Percentiles rank a stretch among this genome's conserved stretches.
Conservation (phyloP, 2,888 invertebrate species). For the Phytoseiulus persimilis region DNA sequence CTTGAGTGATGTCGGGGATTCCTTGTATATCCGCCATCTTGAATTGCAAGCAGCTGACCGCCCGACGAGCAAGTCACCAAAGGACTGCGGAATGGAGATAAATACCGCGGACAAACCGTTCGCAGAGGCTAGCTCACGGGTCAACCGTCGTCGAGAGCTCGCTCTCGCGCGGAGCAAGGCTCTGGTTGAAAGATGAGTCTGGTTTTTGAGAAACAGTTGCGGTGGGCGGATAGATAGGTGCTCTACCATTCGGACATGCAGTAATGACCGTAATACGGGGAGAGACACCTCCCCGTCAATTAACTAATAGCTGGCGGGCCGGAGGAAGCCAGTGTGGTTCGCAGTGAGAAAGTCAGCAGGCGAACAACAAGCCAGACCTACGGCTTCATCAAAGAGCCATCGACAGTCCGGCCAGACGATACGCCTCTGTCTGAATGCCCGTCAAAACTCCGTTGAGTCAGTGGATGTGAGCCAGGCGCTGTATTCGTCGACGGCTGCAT, state of each 20-base stretch:
- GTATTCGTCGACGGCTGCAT: background rate
- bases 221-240: background rate
- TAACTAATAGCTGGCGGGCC: background rate
- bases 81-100: background rate
- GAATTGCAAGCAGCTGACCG: too few relatives aligned
- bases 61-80: too few relatives aligned
- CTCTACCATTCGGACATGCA: background rate
- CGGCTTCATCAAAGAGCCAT: conserved; percentile 5
- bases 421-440: background rate
- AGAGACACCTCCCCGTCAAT: conserved; percentile 5
- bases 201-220: background rate
- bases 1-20: too few relatives aligned
- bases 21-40: too few relatives aligned
- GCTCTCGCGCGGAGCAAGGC: background rate
- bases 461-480: background rate
- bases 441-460: background rate
- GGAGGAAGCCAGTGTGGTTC: background rate
- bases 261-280: background rate
- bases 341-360: background rate
- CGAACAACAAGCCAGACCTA: background rate
- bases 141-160: background rate
- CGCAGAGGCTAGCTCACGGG: too few relatives aligned
- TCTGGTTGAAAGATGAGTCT: background rate
- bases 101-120: background rate
- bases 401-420: background rate